These are phyloP conservation scores for Dendrolimus kikuchii DNA, from an alignment of 1,140 invertebrate species.

Conservation along the genomic window DNA sequence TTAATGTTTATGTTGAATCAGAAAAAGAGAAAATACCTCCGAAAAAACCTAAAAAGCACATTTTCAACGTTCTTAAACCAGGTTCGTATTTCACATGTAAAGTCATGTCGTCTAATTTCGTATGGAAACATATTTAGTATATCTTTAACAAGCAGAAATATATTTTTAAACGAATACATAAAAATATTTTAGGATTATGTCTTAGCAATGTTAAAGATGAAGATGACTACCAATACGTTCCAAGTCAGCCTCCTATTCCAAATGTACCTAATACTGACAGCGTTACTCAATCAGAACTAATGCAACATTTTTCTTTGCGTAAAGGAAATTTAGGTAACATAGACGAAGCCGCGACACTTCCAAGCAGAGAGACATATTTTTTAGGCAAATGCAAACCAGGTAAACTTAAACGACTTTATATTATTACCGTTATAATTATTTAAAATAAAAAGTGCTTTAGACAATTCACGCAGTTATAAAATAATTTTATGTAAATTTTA, in stretches of 20 bases:
- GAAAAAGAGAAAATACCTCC: slow-evolving; percentile 19
- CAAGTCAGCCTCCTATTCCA: background rate
- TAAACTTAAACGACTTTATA: slow-evolving; percentile 9
- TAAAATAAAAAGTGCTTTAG: too few relatives aligned
- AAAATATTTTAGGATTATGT: slow-evolving; percentile 31
- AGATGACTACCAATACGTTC: slow-evolving; percentile 18
- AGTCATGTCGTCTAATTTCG: background rate
- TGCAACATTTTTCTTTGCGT: slow-evolving; percentile 18
- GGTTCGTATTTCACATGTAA: slow-evolving; percentile 20
- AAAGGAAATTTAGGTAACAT: slow-evolving; percentile 16
- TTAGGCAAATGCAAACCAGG: slow-evolving; percentile 59
- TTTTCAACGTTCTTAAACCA: slow-evolving; percentile 36
- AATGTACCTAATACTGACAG: background rate
- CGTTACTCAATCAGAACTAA: slow-evolving; percentile 13
- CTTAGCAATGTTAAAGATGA: slow-evolving; percentile 34
- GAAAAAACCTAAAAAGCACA: slow-evolving; percentile 33
- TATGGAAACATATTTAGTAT: background rate
- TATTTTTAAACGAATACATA: background rate
- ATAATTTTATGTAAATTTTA: slow-evolving; percentile 11
- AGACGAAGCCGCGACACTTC: slow-evolving; percentile 3
- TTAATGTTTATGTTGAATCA: slow-evolving; percentile 41
- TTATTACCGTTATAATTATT: background rate
- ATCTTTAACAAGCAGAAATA: background rate
- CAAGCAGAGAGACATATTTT: slow-evolving; percentile 22
- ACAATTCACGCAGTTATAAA: too few relatives aligned